phyloP scores from a whole-genome alignment of 2,797 vertebrate genomes.

The Ptychobarbus kaznakovi region DNA sequence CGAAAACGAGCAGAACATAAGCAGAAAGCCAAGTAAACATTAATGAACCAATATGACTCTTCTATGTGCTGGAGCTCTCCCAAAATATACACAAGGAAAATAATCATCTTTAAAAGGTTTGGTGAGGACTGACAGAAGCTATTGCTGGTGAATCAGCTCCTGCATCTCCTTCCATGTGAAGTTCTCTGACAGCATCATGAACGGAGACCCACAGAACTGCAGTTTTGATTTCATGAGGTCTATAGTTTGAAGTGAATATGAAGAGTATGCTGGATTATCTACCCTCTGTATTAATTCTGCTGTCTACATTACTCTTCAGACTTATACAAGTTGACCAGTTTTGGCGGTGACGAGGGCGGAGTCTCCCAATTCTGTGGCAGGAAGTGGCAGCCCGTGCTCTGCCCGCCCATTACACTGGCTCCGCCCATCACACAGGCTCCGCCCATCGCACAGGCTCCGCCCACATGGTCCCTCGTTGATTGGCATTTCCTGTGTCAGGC shows the following conservation, averaged over 20 bases:
- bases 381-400: slow-evolving; percentile 77
- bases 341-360: slow-evolving; percentile 78
- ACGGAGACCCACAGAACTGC: not conserved
- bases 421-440: not conserved
- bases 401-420: slow-evolving; percentile 53
- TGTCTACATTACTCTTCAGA: slow-evolving; percentile 3
- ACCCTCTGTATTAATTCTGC: not conserved
- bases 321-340: slow-evolving; percentile 66
- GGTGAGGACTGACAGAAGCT: not conserved
- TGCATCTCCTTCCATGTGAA: not conserved
- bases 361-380: slow-evolving; percentile 79
- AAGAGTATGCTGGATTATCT: not conserved
- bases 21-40: not conserved
- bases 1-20: not conserved
- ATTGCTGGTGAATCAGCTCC: not conserved
- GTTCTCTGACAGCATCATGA: not conserved
- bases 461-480: slow-evolving; percentile 25
- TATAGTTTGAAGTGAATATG: not conserved
- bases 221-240: not conserved
- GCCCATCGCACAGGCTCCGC: slow-evolving; percentile 48
- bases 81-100: not conserved
- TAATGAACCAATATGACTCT: not conserved
- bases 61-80: not conserved
- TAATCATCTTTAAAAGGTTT: not conserved
- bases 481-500: slow-evolving; percentile 27